A percentile compares a stretch with the other conserved stretches of the same genome.
Conservation (phyloP, 2,797 vertebrate genomes). For the Melanogrammus aeglefinus region DNA sequence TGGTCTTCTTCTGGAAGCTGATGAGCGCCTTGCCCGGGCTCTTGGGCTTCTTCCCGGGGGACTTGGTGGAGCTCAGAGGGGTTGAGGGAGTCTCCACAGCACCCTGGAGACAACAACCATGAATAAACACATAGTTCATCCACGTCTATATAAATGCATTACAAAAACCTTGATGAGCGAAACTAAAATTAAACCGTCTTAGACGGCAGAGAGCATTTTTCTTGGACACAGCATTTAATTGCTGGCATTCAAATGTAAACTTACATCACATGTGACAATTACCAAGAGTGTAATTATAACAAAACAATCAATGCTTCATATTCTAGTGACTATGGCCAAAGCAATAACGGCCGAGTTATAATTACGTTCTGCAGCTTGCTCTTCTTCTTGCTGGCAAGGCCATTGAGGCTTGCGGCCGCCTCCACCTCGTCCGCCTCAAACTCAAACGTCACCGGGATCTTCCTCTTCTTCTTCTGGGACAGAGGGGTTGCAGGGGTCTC, state of each 20-base stretch:
- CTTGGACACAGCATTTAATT: too few relatives aligned
- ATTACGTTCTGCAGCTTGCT: conserved; percentile 41
- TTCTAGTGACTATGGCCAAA: too few relatives aligned
- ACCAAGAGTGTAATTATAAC: too few relatives aligned
- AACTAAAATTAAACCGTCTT: too few relatives aligned
- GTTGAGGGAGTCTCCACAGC: background rate
- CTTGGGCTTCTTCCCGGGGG: conserved; percentile 52
- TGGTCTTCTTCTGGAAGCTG: conserved; percentile 43
- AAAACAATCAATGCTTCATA: too few relatives aligned
- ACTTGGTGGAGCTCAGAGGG: conserved; percentile 25
- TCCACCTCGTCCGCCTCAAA: conserved; percentile 57
- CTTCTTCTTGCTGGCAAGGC: conserved; percentile 18
- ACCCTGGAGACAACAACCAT: conserved; percentile 49
- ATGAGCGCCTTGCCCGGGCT: conserved; percentile 60
- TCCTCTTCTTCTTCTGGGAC: conserved; percentile 43
- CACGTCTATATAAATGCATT: background rate
- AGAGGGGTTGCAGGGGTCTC: background rate
- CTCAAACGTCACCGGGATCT: conserved; percentile 59
- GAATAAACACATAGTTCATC: background rate
- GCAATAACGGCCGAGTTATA: background rate
- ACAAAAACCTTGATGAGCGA: too few relatives aligned
- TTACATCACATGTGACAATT: too few relatives aligned
- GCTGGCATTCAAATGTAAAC: too few relatives aligned
- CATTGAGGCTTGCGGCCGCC: conserved; percentile 20
- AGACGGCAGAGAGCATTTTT: too few relatives aligned